These are phyloP conservation scores for Manis pentadactyla DNA, from an alignment of 2,797 vertebrate species.

Conservation along the genomic window DNA sequence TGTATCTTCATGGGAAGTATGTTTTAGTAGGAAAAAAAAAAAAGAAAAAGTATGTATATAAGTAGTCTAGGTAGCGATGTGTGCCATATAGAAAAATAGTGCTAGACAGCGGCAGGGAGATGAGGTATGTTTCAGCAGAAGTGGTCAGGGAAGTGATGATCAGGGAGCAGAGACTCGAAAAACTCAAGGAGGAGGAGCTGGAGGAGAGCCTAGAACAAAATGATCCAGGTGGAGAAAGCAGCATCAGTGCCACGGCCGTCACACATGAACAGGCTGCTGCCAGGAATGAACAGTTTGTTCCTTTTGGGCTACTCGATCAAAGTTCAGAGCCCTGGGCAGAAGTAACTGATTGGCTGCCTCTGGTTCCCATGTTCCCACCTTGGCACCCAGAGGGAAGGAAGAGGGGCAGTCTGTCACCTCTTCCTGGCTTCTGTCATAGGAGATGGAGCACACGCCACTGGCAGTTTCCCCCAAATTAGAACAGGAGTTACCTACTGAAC, in stretches of 20 bases:
- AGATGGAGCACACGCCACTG: background rate
- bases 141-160: background rate
- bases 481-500: background rate
- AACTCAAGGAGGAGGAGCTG: background rate
- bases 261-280: too few species aligned
- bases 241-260: fast-evolving
- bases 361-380: background rate
- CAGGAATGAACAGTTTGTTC: background rate
- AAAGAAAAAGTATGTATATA: background rate
- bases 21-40: background rate
- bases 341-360: background rate
- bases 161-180: background rate
- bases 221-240: fast-evolving
- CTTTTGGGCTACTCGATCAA: background rate
- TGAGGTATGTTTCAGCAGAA: background rate
- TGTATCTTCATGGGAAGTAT: background rate
- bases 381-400: background rate
- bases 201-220: background rate
- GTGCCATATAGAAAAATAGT: background rate
- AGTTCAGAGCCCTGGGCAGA: background rate
- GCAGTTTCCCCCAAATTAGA: background rate
- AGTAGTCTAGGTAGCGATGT: background rate
- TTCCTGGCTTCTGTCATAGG: background rate
- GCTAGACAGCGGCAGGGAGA: background rate
- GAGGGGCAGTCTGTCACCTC: background rate